Conservation (phyloP, 2,888 invertebrate genomes). For the Heliconius hortense region DNA sequence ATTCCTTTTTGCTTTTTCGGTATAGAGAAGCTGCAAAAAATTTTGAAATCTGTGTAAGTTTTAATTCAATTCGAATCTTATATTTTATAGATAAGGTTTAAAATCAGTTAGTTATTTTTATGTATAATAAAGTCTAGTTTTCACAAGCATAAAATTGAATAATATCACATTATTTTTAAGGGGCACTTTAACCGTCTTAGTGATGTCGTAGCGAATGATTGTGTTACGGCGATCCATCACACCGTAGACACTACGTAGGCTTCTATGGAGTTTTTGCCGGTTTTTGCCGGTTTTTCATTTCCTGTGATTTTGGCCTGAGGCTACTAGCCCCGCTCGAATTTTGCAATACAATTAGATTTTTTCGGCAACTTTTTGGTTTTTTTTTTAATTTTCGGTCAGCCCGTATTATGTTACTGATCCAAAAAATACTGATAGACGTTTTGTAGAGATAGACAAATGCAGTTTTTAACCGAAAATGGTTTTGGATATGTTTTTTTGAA, state of each 20-base stretch:
- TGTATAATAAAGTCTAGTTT: conserved; percentile 33
- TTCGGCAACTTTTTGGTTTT: conserved; percentile 57
- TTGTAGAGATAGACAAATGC: conserved; percentile 38
- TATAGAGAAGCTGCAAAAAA: conserved; percentile 21
- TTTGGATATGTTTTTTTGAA: conserved; percentile 46
- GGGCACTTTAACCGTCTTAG: conserved; percentile 73
- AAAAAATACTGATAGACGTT: conserved; percentile 55
- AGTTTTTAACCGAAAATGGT: conserved; percentile 57
- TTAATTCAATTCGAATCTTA: conserved; percentile 35
- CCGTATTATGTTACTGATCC: conserved; percentile 67
- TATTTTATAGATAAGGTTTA: conserved; percentile 38
- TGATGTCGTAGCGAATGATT: conserved; percentile 71
- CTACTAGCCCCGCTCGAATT: conserved; percentile 60
- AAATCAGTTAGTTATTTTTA: conserved; percentile 22
- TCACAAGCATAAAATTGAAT: conserved; percentile 59
- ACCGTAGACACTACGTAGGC: conserved; percentile 69
- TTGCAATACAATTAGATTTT: conserved; percentile 73
- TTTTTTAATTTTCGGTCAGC: conserved; percentile 69
- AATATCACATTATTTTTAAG: conserved; percentile 78
- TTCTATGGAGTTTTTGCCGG: conserved; percentile 73
- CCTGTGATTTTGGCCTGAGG: conserved; percentile 65
- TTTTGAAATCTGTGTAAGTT: background rate
- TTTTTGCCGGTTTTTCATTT: conserved; percentile 65
- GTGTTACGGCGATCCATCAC: conserved; percentile 79
- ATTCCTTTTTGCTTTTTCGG: background rate